Conservation (phyloP, 2,888 invertebrate species). For the Ophion ellenae region DNA sequence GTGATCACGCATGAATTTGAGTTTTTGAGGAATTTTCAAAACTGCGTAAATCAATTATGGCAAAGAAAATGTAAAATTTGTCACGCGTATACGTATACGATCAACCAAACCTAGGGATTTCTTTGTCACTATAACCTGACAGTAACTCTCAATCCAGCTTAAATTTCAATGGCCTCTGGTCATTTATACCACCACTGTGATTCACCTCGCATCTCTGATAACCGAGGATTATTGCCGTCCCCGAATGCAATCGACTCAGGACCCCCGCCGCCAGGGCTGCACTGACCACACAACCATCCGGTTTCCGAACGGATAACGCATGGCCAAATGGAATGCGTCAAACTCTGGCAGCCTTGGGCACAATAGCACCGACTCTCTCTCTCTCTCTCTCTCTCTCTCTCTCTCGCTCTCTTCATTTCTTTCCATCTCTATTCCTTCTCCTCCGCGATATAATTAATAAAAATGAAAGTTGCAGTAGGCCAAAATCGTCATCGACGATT, state of each 20-base stretch:
- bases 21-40: no score
- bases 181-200: conserved; percentile 33
- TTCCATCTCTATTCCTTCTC: neutral
- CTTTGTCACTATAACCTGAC: conserved; percentile 20
- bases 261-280: conserved; percentile 18
- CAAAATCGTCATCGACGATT: conserved; percentile 17
- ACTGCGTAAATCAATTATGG: no score
- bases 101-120: conserved; percentile 8
- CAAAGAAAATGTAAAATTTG: no score
- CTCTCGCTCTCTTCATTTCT: neutral
- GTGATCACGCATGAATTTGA: no score
- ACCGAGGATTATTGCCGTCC: conserved; percentile 67
- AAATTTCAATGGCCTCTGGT: conserved; percentile 38
- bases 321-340: conserved; percentile 7
- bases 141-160: conserved; percentile 27
- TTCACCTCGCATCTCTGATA: conserved; percentile 41
- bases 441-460: conserved; percentile 29
- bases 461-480: neutral
- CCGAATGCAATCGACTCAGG: conserved; percentile 33
- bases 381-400: neutral
- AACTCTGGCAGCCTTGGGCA: neutral
- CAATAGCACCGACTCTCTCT: neutral
- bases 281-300: conserved; percentile 43
- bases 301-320: conserved; percentile 44
- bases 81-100: neutral